Conservation (phyloP, 2,888 invertebrate genomes). For the Tinea trinotella region DNA sequence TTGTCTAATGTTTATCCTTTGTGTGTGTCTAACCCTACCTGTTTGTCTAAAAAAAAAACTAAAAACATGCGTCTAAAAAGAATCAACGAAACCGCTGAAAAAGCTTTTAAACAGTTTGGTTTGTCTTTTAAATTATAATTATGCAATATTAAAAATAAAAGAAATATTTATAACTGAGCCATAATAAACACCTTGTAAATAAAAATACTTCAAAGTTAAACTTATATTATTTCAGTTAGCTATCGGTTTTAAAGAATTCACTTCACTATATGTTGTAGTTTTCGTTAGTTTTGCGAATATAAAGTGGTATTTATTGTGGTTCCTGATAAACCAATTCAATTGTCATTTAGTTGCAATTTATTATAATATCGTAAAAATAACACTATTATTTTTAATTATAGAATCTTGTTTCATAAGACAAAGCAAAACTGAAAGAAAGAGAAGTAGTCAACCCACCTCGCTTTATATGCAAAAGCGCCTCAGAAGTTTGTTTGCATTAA, state of each 20-base stretch:
- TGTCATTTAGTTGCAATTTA: conserved; percentile 11
- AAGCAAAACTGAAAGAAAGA: conserved; percentile 64
- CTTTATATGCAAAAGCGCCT: conserved; percentile 73
- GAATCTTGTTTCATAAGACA: conserved; percentile 54
- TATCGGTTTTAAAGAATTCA: neutral
- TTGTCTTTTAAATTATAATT: conserved; percentile 53
- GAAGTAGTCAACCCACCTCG: conserved; percentile 72
- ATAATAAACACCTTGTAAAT: conserved; percentile 51
- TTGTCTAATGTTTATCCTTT: conserved; percentile 92
- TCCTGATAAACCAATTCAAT: neutral
- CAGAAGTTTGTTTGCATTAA: conserved; percentile 73
- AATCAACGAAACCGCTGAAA: conserved; percentile 46
- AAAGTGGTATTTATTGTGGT: conserved; percentile 13
- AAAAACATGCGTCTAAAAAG: conserved; percentile 47
- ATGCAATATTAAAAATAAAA: neutral
- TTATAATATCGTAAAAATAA: conserved; percentile 21
- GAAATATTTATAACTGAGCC: conserved; percentile 33
- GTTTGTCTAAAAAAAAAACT: conserved; percentile 51
- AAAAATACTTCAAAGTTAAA: conserved; percentile 1
- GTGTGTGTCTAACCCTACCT: conserved; percentile 87
- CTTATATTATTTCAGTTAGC: neutral
- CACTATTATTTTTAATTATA: conserved; percentile 26
- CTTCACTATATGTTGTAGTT: no score
- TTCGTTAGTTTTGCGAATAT: no score
- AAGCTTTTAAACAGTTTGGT: conserved; percentile 65